Evolutionary conservation across 2,888 invertebrate species (phyloP).

Genomic region (Gisinianus flammeolus): DNA sequence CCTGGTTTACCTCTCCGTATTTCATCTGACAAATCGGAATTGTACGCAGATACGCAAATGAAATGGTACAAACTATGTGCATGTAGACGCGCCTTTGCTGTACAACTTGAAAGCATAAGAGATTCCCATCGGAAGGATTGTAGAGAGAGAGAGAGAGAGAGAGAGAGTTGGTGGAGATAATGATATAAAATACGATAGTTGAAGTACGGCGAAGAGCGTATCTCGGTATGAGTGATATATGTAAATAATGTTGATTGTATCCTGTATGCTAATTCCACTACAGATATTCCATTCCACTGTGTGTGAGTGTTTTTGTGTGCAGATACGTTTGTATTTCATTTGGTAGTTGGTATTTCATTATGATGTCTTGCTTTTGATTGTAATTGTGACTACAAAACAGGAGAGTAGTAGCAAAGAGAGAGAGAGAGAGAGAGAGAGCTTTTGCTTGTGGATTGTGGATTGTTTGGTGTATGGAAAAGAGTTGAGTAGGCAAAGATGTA

Average conservation of each 20-base stretch:
- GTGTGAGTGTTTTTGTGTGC: neutral
- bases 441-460: neutral
- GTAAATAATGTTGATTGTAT: neutral
- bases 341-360: neutral
- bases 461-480: neutral
- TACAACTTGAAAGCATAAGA: neutral
- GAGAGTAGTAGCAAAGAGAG: neutral
- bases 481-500: neutral
- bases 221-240: neutral
- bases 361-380: neutral
- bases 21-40: neutral
- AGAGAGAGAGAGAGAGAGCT: neutral
- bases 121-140: neutral
- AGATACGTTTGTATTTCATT: neutral
- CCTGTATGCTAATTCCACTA: neutral
- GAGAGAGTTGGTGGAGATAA: neutral
- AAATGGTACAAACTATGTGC: conserved; percentile 1
- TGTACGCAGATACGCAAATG: neutral
- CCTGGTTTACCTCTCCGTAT: too few species aligned
- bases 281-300: too few species aligned
- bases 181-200: neutral
- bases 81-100: conserved; percentile 8
- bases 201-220: neutral
- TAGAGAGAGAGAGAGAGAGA: neutral
- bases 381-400: neutral